Conservation (phyloP, 2,113 vertebrate genomes). For the Anthoscopus minutus region DNA sequence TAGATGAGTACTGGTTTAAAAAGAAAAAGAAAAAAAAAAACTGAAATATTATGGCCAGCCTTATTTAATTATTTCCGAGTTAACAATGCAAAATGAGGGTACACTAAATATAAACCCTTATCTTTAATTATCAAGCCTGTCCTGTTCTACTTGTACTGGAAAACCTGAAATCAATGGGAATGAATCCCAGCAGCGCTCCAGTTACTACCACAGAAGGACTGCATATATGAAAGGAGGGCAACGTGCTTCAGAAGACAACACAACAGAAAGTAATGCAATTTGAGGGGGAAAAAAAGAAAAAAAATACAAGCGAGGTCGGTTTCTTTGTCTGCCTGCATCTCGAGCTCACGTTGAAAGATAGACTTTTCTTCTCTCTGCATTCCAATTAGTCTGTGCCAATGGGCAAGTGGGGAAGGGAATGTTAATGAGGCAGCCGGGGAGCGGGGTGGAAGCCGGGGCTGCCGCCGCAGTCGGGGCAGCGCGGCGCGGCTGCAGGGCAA, state of each 20-base stretch:
- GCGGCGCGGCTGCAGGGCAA: not conserved
- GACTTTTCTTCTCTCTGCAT: conserved; percentile 64
- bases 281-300: not conserved
- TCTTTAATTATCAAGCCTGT: not conserved
- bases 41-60: not conserved
- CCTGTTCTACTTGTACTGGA: not conserved
- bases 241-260: not conserved
- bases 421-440: conserved; percentile 30
- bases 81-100: not conserved
- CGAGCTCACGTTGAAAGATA: conserved; percentile 43
- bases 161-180: not conserved
- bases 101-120: not conserved
- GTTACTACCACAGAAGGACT: not conserved
- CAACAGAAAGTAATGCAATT: not conserved
- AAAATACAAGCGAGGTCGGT: not conserved
- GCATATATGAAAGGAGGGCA: not conserved
- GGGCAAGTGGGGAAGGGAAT: conserved; percentile 64
- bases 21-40: not conserved
- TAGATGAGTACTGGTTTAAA: not conserved
- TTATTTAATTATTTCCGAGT: not conserved
- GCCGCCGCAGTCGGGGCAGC: not conserved
- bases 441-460: not conserved
- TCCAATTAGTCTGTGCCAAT: conserved; percentile 66
- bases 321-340: not conserved
- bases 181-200: not conserved